Evolutionary conservation across 2,888 invertebrate genomes (phyloP), one percentile per base, ranked within the genome.

Genomic region (Shargacucullia verbasci): DNA sequence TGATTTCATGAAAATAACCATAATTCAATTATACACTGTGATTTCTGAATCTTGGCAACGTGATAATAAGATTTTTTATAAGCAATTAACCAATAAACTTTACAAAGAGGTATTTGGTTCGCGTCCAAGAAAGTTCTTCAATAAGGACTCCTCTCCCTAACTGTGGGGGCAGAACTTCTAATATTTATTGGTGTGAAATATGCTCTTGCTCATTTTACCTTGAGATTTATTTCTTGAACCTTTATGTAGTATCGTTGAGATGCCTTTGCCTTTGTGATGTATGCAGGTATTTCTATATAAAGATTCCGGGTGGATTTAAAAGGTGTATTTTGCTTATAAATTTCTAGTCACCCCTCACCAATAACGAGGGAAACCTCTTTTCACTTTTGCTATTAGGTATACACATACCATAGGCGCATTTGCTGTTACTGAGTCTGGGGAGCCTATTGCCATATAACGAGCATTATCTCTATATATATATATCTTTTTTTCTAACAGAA

Each of bases 51-150:
- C 46, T 69, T 38, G 14, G 14, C 37, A n/a, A 43, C 55, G 57
- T 35, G 37, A 39, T 46, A 44, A 54, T 53, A 13, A 45, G 27
- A 27, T 38, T 65, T 68, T 73, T 70, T 58, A 38, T 50, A 50
- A 53, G 58, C 60, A 58, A 60, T 70, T 70, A 58, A 55, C 37
- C 40, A 65, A 54, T 50, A 50, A 58, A 52, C 12, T 69, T 64
- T 7, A 38, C 34, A 53, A 59, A 62, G 47, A 50, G 52, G 34
- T 31, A 12, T 43, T 55, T 61, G 66, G 49, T 61, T 50, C 9
- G 10, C 13, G 13, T 54, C 45, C 45, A 59, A 43, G 27, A 56
- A 70, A 58, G 38, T 67, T 67, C 8, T 38, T 40, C 7, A 44
- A 20, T 39, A 25, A 29, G 43, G 39, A 39, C 11, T 40, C 37